A percentile compares a stretch with the other conserved stretches of the same genome.
phyloP scores from a whole-genome alignment of 2,113 vertebrate species.

The Pongo pygmaeus region DNA sequence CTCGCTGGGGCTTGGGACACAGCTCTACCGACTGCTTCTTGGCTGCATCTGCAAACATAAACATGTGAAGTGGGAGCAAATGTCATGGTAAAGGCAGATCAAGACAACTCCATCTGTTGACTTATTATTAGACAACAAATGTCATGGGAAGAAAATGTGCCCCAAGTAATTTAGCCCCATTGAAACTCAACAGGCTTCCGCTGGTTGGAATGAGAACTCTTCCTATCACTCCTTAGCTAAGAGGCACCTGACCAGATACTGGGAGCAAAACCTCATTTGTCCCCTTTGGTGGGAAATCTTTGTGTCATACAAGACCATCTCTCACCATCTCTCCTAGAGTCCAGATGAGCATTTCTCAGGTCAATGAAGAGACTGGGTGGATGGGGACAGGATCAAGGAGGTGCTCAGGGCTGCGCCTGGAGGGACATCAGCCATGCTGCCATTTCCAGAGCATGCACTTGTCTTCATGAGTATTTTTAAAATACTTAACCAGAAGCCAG shows the following conservation, averaged over 20 bases:
- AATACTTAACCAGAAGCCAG: neutral
- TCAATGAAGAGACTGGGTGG: neutral
- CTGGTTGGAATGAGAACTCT: neutral
- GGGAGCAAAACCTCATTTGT: neutral
- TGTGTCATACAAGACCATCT: neutral
- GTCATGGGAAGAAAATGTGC: conserved; percentile 33
- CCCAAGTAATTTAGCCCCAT: neutral
- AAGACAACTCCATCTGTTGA: neutral
- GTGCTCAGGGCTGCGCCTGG: accelerated
- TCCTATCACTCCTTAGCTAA: neutral
- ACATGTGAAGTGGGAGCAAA: conserved; percentile 1
- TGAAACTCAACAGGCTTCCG: neutral
- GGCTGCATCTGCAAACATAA: neutral
- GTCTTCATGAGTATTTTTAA: neutral
- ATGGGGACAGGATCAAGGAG: neutral
- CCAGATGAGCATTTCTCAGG: neutral
- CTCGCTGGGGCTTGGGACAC: neutral
- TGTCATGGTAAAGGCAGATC: conserved; percentile 44
- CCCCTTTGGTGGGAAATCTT: neutral
- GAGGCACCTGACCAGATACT: accelerated
- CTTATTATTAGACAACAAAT: conserved; percentile 62
- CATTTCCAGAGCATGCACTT: accelerated
- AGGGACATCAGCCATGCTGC: accelerated
- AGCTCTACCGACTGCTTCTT: neutral
- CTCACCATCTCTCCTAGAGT: neutral